phyloP scores from a whole-genome alignment of 2,113 vertebrate species.

The Talpa occidentalis region DNA sequence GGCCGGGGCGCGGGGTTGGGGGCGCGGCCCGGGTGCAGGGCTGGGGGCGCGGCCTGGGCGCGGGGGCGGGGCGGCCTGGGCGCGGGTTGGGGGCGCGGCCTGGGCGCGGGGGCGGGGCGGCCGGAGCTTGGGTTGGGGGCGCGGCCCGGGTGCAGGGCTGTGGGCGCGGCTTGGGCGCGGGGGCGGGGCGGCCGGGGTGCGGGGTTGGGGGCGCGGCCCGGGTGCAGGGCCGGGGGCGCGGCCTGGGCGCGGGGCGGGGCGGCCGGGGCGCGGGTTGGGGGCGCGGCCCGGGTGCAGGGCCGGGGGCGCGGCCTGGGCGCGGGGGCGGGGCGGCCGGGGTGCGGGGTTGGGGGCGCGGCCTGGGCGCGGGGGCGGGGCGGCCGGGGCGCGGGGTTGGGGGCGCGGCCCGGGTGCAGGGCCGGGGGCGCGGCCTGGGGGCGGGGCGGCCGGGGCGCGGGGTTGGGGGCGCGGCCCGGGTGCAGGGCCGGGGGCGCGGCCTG shows the following conservation, averaged over 20 bases:
- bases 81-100: rapidly evolving
- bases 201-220: rapidly evolving
- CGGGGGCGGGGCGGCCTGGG: no score
- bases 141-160: rapidly evolving
- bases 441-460: rapidly evolving
- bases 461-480: rapidly evolving
- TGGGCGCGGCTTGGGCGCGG: no score
- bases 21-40: rapidly evolving
- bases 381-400: rapidly evolving
- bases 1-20: rapidly evolving
- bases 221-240: rapidly evolving
- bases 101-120: rapidly evolving
- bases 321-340: no score
- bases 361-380: no score
- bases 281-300: rapidly evolving
- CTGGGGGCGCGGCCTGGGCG: rapidly evolving
- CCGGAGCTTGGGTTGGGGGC: no score
- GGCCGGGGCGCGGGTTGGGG: no score
- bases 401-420: rapidly evolving
- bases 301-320: rapidly evolving
- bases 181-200: no score
- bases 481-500: rapidly evolving
- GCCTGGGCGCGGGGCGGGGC: rapidly evolving
- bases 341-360: rapidly evolving
- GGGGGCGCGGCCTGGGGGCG: rapidly evolving